Conservation (phyloP, 2,888 invertebrate genomes). For the Lycaena phlaeas region DNA sequence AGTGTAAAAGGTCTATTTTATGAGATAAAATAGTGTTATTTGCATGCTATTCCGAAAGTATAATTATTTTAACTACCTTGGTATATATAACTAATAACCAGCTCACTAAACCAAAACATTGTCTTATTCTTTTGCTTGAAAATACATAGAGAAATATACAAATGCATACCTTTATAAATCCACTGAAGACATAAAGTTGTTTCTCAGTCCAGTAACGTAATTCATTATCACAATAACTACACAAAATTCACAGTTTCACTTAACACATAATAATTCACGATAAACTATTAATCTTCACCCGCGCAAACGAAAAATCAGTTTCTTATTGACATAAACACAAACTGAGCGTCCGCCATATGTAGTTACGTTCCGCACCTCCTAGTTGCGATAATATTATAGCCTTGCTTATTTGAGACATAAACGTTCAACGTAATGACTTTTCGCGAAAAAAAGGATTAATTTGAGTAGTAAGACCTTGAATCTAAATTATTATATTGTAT, state of each 20-base stretch:
- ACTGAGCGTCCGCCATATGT: conserved; percentile 72
- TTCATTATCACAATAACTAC: conserved; percentile 62
- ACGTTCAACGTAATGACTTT: no score
- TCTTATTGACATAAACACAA: conserved; percentile 73
- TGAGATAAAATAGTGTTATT: no score
- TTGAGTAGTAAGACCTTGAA: no score
- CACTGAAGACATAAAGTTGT: conserved; percentile 50
- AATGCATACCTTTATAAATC: conserved; percentile 65
- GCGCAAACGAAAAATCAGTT: conserved; percentile 68
- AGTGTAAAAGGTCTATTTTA: conserved; percentile 16
- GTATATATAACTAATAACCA: no score
- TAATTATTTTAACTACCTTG: no score
- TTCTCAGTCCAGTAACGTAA: conserved; percentile 55
- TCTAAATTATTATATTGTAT: no score
- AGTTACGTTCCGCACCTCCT: conserved; percentile 57
- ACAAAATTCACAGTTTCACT: conserved; percentile 61
- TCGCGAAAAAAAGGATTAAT: no score
- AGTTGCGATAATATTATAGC: conserved; percentile 15
- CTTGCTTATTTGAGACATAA: no score
- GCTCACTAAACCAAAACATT: no score
- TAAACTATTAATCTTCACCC: conserved; percentile 64
- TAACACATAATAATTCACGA: conserved; percentile 52
- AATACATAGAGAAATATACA: conserved; percentile 50
- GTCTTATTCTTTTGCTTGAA: conserved; percentile 27
- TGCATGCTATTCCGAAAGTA: no score